Evolutionary conservation across 2,888 invertebrate genomes (phyloP), one percentile per base, ranked within the genome.

Genomic region (Muscina levida): DNA sequence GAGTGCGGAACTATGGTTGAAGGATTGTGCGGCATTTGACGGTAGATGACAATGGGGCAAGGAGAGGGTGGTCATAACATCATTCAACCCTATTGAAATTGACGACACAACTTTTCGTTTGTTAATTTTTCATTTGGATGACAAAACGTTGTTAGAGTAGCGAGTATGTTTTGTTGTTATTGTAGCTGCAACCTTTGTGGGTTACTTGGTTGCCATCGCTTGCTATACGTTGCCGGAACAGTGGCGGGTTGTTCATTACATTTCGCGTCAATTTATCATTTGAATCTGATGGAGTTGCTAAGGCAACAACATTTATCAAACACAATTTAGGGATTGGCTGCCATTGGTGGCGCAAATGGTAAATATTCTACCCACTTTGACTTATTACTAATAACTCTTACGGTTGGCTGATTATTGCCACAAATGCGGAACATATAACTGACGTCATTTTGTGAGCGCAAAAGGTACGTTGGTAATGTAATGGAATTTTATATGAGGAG

Each of bases 1-100:
- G 4, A 15, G 13, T 17, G 66, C 80, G 80, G 80, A 80, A 74
- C 51, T 57, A 80, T 80, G 80, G 77, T 80, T 80, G 80, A 80
- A 77, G 71, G 73, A 80, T 77, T 80, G 72, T 37, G 13, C 57
- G 44, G 37, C 53, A 75, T 44, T 44, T 79, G 42, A 62, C 42
- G 11, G 13, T 42, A 62, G 13, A 5, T 42, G 24, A 26, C 37
- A 57, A 37, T 46, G 22, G 0, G 39, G 37, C 57, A 57, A 15
- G 39, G 37, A 31, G 37, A 15, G 31, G 13, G 53, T 11, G 24
- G 51, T 22, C 13, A 51, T 51, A 31, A 31, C 57, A 37, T 15
- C 17, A 11, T 59, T 11, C 26, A 26, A 24, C 3, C 22, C 26
- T n/a, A 24, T 26, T 1, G 22, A 56, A 24, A 22, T 13, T 42